Evolutionary conservation across 2,113 vertebrate species (phyloP).

Genomic region (Octodon degus): DNA sequence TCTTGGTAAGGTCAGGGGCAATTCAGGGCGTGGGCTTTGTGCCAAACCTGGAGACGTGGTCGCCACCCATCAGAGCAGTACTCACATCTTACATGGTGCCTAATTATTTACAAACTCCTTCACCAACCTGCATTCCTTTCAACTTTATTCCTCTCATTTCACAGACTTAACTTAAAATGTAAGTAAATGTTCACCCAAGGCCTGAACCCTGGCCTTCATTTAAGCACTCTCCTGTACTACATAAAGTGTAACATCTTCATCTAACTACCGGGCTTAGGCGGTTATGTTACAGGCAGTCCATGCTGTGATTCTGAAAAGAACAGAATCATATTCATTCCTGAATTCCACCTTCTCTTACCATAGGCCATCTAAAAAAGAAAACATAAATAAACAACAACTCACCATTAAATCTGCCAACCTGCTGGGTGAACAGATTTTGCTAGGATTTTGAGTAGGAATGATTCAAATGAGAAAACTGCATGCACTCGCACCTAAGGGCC

Average conservation of each 20-base stretch:
- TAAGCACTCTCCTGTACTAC: neutral
- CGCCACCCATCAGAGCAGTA: neutral
- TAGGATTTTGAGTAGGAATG: neutral
- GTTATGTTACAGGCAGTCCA: too few relatives aligned
- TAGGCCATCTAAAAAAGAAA: conserved; percentile 10
- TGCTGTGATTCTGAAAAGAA: conserved; percentile 9
- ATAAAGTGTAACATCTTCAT: neutral
- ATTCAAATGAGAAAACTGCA: conserved; percentile 22
- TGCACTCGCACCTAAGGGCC: neutral
- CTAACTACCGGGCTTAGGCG: neutral
- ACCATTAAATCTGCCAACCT: neutral
- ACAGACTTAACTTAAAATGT: neutral
- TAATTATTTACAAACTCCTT: conserved; percentile 18
- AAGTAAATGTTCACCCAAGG: neutral
- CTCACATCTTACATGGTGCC: neutral
- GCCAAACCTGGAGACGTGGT: neutral
- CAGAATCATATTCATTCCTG: neutral
- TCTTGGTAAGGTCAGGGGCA: neutral
- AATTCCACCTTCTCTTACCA: neutral
- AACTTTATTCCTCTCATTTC: neutral
- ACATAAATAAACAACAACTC: conserved; percentile 15
- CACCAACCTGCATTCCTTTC: neutral
- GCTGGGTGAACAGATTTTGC: conserved; percentile 11
- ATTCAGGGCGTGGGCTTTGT: neutral
- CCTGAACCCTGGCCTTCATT: neutral